Base-by-base conservation (phyloP, 2,888 invertebrate species). In the Leptopilina syphax region DNA sequence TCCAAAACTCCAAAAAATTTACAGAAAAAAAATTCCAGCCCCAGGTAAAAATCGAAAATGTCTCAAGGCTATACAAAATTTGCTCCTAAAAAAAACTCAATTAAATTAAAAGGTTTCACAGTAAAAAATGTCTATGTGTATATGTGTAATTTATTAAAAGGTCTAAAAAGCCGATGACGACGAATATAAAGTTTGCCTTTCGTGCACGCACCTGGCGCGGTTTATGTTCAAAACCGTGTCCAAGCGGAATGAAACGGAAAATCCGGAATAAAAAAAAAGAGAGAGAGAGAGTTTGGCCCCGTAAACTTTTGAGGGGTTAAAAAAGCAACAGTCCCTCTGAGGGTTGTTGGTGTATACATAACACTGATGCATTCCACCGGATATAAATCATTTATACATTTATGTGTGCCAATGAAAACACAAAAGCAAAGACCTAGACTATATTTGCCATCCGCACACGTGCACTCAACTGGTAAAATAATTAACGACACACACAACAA, bases 171-270 rank as follows among this genome's bases (percentile, higher is more conserved):
- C 57, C 41, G 34, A 54, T 73, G 73, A 73, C 27, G 57, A 57
- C 9, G 34, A 13, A 73, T 50, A 50, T 10, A 50, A 93, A 92
- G 92, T 92, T 93, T 92, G 93, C 91, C 93, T 44, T 93, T 93
- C 93, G 93, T 93, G 83, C 77, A 83, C 88, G 91, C 92, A 93
- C 93, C 93, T 92, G 92, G 93, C 92, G 90, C 18, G 27, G 92
- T 93, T 93, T 93, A 93, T 70, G 70, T n/a, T 54, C 54, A 12
- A 44, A 70, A 70, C 54, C 54, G 34, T 57, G 27, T 54, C 34
- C 92, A 93, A 93, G 93, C 93, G 89, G 93, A 92, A 92, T 92
- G 92, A 93, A 27, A 70, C 12, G 70, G 54, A 70, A 70, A 70
- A 54, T 65, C 9, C 12, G 65, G 44, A 63, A 34, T 34, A 47